phyloP scores from a whole-genome alignment of 2,888 invertebrate species.

The Abscondita cerata region DNA sequence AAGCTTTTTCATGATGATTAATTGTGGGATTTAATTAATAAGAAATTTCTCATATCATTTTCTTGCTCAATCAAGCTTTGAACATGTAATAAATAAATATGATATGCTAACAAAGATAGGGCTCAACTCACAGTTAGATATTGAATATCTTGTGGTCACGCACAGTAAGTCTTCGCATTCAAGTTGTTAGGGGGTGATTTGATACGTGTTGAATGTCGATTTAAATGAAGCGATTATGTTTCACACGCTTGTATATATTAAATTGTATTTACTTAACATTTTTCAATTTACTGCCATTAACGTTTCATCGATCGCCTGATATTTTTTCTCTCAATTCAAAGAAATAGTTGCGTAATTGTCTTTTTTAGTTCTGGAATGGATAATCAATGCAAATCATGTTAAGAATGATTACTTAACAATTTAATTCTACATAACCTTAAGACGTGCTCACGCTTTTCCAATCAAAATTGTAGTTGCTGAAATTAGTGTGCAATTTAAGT shows the following conservation, averaged over 20 bases:
- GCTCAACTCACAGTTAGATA: slow-evolving; percentile 27
- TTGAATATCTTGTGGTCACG: slow-evolving; percentile 41
- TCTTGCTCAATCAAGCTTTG: slow-evolving; percentile 40
- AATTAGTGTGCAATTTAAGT: too few relatives aligned
- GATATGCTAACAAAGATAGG: slow-evolving; percentile 34
- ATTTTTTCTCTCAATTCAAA: too few relatives aligned
- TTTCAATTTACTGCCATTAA: too few relatives aligned
- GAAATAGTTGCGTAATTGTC: too few relatives aligned
- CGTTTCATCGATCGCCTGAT: too few relatives aligned
- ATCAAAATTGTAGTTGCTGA: too few relatives aligned
- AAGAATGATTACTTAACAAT: too few relatives aligned
- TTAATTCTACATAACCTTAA: too few relatives aligned
- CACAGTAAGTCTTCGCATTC: slow-evolving; percentile 41
- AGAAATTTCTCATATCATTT: slow-evolving; percentile 58
- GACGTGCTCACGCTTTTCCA: too few relatives aligned
- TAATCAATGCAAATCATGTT: too few relatives aligned
- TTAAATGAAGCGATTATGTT: slow-evolving; percentile 15
- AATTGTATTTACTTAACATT: too few relatives aligned
- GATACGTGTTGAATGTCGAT: slow-evolving; percentile 16
- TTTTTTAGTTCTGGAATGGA: too few relatives aligned
- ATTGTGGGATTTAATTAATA: slow-evolving; percentile 56
- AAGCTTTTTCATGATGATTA: neutral
- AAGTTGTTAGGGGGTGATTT: slow-evolving; percentile 15
- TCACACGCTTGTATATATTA: neutral
- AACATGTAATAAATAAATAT: slow-evolving; percentile 37